Evolutionary conservation across 2,113 vertebrate genomes (phyloP).

Genomic region (Eurystomus gularis): DNA sequence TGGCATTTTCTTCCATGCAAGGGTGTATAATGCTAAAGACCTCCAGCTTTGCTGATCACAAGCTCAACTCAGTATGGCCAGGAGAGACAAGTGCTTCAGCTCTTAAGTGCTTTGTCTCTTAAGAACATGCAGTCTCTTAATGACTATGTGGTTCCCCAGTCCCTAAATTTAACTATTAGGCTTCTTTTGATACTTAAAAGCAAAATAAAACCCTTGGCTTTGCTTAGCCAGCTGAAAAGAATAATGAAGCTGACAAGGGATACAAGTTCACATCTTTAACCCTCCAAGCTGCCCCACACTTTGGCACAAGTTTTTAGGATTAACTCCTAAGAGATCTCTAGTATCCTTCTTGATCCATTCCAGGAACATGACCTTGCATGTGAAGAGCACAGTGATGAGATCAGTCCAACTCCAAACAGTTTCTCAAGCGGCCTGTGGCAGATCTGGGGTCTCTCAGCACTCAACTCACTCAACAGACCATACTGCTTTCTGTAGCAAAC

Average conservation of each 20-base stretch:
- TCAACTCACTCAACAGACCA: neutral
- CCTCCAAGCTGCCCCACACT: neutral
- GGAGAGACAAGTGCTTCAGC: neutral
- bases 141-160: neutral
- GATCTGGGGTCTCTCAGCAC: neutral
- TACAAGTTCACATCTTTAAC: neutral
- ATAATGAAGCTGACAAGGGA: neutral
- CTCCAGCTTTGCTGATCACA: neutral
- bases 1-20: neutral
- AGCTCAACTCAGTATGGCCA: neutral
- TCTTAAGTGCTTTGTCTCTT: neutral
- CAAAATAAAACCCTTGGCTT: neutral
- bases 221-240: neutral
- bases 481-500: neutral
- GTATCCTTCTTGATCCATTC: neutral
- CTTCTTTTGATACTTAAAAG: neutral
- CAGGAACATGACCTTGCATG: neutral
- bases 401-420: neutral
- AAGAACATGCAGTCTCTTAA: neutral
- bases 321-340: neutral
- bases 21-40: accelerated
- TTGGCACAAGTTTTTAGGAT: neutral
- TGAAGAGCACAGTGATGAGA: neutral
- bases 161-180: neutral
- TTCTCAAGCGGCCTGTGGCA: neutral